Evolutionary conservation across 2,888 invertebrate species (phyloP), one percentile per base, ranked within the genome.

Genomic region (Conops quadrifasciatus): DNA sequence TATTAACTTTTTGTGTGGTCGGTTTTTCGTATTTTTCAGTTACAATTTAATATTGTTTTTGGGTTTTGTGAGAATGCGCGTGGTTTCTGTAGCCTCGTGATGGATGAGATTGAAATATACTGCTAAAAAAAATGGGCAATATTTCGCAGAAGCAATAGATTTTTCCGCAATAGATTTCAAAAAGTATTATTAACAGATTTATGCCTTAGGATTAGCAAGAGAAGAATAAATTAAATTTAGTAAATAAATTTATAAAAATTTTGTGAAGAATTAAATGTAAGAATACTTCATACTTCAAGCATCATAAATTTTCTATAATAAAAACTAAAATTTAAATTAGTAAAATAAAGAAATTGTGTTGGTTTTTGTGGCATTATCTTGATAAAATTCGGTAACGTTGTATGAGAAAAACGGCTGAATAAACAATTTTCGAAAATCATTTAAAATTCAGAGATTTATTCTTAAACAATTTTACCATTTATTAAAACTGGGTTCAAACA

Each of bases 201-300:
- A 21, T 53, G n/a, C 53, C 19, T 11, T 21, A 24, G 19, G 53
- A 53, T 53, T 53, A 53, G 4, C 53, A 19, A 2, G 2, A 47
- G 24, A 45, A 26, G 24, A 47, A 26, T 26, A 63, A 63, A 63
- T 47, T 45, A 47, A 45, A 63, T 63, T 45, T 47, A 2, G 4
- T 45, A 28, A 9, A 49, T 43, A 47, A 45, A 62, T 11, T 9
- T 11, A 24, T 21, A 56, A 21, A 58, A 15, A 28, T 3, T 24
- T 28, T 11, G 13, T 28, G 11, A 28, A 58, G 16, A 58, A 26
- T 24, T 28, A 58, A 13, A 28, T 11, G 11, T 28, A 36, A 36
- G 9, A 36, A 7, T 36, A 9, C 4, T 36, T 36, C 9, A 36
- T 36, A 9, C 9, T 36, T 36, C 9, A 36, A 9, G 36, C 36